These are phyloP conservation scores for Brachionus angularis DNA, from an alignment of 1,140 invertebrate species.

Conservation along the genomic window DNA sequence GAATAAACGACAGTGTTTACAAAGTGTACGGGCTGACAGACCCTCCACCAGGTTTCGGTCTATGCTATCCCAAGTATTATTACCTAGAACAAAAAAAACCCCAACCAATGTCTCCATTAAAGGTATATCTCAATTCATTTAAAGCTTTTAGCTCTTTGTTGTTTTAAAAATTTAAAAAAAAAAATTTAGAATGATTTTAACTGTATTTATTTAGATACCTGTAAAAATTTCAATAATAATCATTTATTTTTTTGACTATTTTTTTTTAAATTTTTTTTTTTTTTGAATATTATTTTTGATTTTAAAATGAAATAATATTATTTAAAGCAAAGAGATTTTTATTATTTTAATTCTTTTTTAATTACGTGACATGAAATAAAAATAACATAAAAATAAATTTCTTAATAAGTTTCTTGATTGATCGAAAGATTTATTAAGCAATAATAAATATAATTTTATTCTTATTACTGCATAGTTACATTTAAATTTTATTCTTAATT, in stretches of 20 bases:
- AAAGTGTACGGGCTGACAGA: conserved; percentile 16
- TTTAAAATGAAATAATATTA: not conserved
- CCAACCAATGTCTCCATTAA: conserved; percentile 20
- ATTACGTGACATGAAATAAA: no score
- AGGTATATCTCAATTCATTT: not conserved
- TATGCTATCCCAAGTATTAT: conserved; percentile 31
- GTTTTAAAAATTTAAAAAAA: not conserved
- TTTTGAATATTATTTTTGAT: no score
- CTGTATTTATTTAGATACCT: no score
- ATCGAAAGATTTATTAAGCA: not conserved
- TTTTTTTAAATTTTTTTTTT: no score
- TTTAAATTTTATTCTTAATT: not conserved
- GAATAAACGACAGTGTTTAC: not conserved
- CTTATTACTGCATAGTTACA: no score
- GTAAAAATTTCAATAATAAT: no score
- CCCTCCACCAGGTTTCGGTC: conserved; percentile 42
- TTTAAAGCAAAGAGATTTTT: no score
- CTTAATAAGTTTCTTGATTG: no score
- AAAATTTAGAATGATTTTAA: not conserved
- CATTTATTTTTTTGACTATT: no score
- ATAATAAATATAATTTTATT: not conserved
- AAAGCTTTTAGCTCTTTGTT: not conserved
- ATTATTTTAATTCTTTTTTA: no score
- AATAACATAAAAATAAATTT: no score
- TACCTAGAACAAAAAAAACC: conserved; percentile 33